Evolutionary conservation across 2,113 vertebrate genomes (phyloP).

Genomic region (Gila orcuttii): DNA sequence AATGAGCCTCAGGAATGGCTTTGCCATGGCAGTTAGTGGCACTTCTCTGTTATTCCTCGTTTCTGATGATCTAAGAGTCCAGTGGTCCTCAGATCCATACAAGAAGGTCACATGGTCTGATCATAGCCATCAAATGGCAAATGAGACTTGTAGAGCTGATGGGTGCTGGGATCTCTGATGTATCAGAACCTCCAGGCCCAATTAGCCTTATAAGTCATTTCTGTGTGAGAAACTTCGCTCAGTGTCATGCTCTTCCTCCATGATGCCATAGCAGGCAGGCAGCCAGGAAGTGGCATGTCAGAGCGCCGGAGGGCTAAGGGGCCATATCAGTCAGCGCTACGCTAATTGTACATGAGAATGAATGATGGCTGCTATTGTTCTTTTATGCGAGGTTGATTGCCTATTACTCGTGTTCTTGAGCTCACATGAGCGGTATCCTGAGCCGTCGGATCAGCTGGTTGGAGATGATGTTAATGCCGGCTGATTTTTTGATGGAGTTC

Average conservation of each 20-base stretch:
- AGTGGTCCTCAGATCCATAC: constrained; percentile 2
- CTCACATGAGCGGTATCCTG: constrained; percentile 30
- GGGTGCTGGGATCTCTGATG: not conserved
- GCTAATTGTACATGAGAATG: constrained; percentile 42
- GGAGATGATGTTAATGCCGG: constrained; percentile 40
- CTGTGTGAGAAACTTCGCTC: constrained; percentile 19
- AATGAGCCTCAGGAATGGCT: constrained; percentile 14
- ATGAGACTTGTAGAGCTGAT: constrained; percentile 2
- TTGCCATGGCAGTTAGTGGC: constrained; percentile 12
- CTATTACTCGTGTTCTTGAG: constrained; percentile 46
- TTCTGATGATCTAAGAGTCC: constrained; percentile 35
- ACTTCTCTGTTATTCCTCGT: constrained; percentile 7
- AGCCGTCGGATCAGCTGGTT: constrained; percentile 34
- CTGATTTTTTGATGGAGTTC: constrained; percentile 48
- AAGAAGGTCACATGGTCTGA: constrained; percentile 15
- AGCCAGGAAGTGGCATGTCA: constrained; percentile 32
- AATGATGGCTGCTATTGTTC: constrained; percentile 49
- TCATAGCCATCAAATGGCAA: not conserved
- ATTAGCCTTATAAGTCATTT: constrained; percentile 49
- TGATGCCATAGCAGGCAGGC: constrained; percentile 24
- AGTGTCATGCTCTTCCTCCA: constrained; percentile 1
- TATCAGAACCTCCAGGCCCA: constrained; percentile 32
- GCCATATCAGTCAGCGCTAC: constrained; percentile 34
- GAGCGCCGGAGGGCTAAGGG: constrained; percentile 27
- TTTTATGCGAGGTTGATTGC: constrained; percentile 47